Evolutionary conservation across 2,113 vertebrate species (phyloP).

Genomic region (Dasypus novemcinctus): DNA sequence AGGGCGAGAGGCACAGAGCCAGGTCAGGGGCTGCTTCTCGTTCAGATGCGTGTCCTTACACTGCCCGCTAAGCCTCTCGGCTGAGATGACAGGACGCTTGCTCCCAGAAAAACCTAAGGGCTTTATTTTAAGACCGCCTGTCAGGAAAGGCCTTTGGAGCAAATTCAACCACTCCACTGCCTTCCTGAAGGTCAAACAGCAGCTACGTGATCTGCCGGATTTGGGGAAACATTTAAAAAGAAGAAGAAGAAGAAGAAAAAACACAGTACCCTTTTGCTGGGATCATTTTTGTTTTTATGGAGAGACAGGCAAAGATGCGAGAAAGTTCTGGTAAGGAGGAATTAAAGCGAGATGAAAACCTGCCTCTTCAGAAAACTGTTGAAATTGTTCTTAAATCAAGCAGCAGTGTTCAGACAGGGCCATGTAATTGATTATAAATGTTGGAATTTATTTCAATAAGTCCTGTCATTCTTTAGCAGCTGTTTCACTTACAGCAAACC

Average conservation of each 20-base stretch:
- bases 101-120: constrained; percentile 75
- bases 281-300: background rate
- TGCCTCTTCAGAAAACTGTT: background rate
- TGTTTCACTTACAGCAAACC: constrained; percentile 25
- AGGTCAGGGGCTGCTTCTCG: constrained; percentile 50
- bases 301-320: background rate
- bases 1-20: background rate
- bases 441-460: constrained; percentile 64
- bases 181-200: constrained; percentile 80
- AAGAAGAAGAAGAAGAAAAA: constrained; percentile 33
- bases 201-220: constrained; percentile 69
- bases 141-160: constrained; percentile 78
- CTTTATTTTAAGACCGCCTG: constrained; percentile 81
- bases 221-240: constrained; percentile 70
- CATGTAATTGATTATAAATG: constrained; percentile 33
- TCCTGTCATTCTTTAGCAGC: constrained; percentile 57
- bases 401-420: background rate
- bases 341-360: background rate
- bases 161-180: constrained; percentile 69
- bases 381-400: constrained; percentile 34
- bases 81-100: constrained; percentile 76
- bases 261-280: background rate
- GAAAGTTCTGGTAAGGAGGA: constrained; percentile 13
- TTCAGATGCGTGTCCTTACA: constrained; percentile 56
- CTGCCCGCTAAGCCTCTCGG: constrained; percentile 73